A percentile compares a stretch with the other conserved stretches of the same genome.
Conservation (phyloP, 2,797 vertebrate species). For the Pipistrellus nathusii region DNA sequence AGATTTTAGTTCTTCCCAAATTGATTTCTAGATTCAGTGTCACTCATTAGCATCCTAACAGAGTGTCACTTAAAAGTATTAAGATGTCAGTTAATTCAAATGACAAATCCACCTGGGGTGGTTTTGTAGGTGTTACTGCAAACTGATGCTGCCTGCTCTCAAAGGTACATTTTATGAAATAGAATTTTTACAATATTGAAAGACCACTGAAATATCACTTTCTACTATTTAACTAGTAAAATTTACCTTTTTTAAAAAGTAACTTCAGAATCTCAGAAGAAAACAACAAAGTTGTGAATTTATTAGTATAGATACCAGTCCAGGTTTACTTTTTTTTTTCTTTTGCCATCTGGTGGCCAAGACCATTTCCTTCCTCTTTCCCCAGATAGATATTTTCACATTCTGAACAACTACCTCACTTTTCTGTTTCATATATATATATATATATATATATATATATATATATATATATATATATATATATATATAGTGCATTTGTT, state of each 20-base stretch:
- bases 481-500: neutral
- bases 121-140: neutral
- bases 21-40: neutral
- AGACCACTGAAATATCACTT: neutral
- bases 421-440: neutral
- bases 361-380: neutral
- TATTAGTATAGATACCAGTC: neutral
- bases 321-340: neutral
- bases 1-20: constrained; percentile 1
- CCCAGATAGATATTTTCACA: neutral
- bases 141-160: neutral
- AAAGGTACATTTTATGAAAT: neutral
- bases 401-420: neutral
- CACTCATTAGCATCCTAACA: neutral
- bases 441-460: no score
- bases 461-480: no score
- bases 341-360: neutral
- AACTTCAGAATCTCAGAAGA: neutral
- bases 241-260: constrained; percentile 15
- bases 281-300: neutral
- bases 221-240: neutral
- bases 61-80: constrained; percentile 7
- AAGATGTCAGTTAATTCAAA: neutral
- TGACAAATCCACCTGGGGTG: neutral
- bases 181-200: neutral